Evolutionary conservation across 2,113 vertebrate genomes (phyloP).

Genomic region (Irena cyanogastra): DNA sequence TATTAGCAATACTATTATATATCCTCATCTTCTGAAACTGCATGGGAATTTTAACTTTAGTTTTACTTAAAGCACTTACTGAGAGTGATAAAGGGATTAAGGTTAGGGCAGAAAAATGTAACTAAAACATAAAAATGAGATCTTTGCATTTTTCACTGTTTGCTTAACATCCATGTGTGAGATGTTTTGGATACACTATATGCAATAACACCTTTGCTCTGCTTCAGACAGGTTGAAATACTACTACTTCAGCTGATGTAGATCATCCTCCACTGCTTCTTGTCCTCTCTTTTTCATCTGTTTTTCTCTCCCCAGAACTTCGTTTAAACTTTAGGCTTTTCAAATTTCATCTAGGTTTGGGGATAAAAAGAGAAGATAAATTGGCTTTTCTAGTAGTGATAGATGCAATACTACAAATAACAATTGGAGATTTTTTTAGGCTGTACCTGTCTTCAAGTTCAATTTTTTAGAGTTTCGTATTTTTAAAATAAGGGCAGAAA

Average conservation of each 20-base stretch:
- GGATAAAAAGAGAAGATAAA: background rate
- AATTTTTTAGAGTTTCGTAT: accelerated
- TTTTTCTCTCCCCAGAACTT: background rate
- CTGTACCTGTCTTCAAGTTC: background rate
- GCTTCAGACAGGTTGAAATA: background rate
- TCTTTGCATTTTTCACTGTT: background rate
- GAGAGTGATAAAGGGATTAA: background rate
- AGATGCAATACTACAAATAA: background rate
- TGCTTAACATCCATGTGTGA: background rate
- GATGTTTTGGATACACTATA: background rate
- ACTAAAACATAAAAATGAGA: background rate
- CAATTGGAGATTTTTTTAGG: background rate
- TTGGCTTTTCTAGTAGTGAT: background rate
- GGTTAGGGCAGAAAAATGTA: background rate
- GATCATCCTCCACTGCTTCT: background rate
- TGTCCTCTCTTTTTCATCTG: background rate
- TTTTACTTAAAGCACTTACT: background rate
- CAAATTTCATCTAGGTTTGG: background rate
- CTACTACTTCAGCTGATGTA: background rate
- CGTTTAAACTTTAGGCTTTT: background rate
- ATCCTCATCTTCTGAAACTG: background rate
- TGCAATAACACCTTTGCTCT: background rate
- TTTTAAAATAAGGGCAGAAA: background rate
- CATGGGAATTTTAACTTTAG: background rate
- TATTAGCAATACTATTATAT: background rate